Conservation (phyloP, 2,113 vertebrate genomes). For the Mellivora capensis region DNA sequence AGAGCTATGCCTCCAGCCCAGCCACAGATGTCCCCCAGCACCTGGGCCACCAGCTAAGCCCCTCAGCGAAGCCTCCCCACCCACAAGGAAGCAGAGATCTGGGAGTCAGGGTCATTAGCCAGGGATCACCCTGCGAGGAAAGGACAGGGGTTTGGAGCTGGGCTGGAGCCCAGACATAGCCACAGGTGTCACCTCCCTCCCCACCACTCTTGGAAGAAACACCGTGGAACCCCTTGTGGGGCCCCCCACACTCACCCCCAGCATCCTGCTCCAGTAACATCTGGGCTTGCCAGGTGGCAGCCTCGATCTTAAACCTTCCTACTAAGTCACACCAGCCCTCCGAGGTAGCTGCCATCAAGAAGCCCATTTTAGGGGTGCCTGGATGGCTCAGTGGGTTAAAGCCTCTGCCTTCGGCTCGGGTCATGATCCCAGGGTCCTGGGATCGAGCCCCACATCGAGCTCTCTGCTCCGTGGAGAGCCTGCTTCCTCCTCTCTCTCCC, state of each 20-base stretch:
- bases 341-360: neutral
- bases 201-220: neutral
- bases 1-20: neutral
- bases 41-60: neutral
- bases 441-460: no score
- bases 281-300: neutral
- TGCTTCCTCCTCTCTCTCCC: no score
- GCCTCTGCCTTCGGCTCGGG: no score
- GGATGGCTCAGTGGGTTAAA: no score
- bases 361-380: neutral
- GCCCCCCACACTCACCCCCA: neutral
- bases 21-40: no score
- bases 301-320: neutral
- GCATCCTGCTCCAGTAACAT: neutral
- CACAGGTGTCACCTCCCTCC: neutral
- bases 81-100: neutral
- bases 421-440: no score
- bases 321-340: neutral
- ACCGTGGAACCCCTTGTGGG: neutral
- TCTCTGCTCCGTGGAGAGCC: no score
- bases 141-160: neutral
- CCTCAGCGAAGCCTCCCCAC: neutral
- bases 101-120: neutral
- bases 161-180: neutral
- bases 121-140: neutral